A percentile compares a stretch with the other conserved stretches of the same genome.
phyloP scores from a whole-genome alignment of 2,113 vertebrate species.

The Petromus typicus region DNA sequence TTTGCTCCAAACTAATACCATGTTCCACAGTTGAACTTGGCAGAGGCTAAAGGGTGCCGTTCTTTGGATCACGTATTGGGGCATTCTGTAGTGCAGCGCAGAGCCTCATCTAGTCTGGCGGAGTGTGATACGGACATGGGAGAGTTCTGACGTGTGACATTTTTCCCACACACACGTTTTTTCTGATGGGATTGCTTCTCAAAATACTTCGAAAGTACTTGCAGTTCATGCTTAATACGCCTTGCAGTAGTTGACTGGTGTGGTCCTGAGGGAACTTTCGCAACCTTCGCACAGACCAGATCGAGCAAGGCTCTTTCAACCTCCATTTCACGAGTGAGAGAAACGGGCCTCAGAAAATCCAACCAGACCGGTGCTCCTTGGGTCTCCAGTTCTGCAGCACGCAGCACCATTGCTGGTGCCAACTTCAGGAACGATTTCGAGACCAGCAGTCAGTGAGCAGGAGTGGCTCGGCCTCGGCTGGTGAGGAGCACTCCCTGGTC shows the following conservation, averaged over 20 bases:
- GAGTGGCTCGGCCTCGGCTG: accelerated
- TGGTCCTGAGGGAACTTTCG: not conserved
- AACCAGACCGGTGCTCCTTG: accelerated
- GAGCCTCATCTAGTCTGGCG: not conserved
- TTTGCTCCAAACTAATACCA: conserved; percentile 58
- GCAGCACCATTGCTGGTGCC: too few relatives aligned
- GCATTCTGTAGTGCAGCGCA: not conserved
- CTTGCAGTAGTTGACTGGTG: accelerated
- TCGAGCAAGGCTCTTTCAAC: accelerated
- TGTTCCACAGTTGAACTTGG: conserved; percentile 60
- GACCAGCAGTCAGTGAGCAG: accelerated
- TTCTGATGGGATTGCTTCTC: not conserved
- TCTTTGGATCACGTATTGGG: not conserved
- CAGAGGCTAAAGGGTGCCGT: conserved; percentile 29
- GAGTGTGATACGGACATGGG: not conserved
- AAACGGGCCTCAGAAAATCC: too few relatives aligned
- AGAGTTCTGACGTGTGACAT: not conserved
- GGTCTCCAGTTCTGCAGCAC: accelerated
- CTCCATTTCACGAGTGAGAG: not conserved
- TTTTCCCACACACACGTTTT: not conserved
- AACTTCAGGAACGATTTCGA: accelerated
- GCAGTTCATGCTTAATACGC: accelerated
- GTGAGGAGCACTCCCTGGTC: not conserved
- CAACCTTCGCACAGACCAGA: accelerated
- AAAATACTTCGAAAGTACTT: not conserved